Conservation (phyloP, 2,113 vertebrate species). For the Chascanopsetta lugubris region DNA sequence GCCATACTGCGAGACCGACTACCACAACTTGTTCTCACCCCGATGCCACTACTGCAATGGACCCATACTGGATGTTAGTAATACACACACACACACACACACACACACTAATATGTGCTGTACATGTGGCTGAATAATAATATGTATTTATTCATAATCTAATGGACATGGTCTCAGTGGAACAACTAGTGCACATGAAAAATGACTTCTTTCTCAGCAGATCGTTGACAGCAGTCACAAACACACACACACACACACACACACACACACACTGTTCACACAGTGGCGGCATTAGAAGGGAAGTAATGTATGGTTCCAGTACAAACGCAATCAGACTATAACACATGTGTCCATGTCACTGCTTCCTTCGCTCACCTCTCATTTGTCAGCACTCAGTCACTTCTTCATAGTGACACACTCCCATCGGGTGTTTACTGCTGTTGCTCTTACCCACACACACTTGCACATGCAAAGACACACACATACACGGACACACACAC, state of each 20-base stretch:
- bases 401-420: constrained; percentile 27
- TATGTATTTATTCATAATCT: constrained; percentile 69
- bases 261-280: constrained; percentile 6
- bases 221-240: not conserved
- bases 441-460: not conserved
- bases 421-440: not conserved
- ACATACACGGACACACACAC: constrained; percentile 3
- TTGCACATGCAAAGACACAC: constrained; percentile 3
- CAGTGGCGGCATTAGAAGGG: not conserved
- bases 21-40: constrained; percentile 93
- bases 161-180: constrained; percentile 52
- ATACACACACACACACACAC: constrained; percentile 21
- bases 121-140: constrained; percentile 18
- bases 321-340: not conserved
- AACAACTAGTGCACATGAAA: constrained; percentile 36
- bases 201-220: constrained; percentile 28
- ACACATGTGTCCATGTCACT: not conserved
- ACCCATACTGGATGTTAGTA: constrained; percentile 94
- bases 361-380: constrained; percentile 2
- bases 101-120: not conserved
- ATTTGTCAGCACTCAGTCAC: constrained; percentile 27
- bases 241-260: constrained; percentile 1
- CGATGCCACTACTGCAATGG: constrained; percentile 97
- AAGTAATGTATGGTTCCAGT: constrained; percentile 2
- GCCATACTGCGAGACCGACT: constrained; percentile 96